phyloP scores from a whole-genome alignment of 2,797 vertebrate species.

The Graptemys geographica region DNA sequence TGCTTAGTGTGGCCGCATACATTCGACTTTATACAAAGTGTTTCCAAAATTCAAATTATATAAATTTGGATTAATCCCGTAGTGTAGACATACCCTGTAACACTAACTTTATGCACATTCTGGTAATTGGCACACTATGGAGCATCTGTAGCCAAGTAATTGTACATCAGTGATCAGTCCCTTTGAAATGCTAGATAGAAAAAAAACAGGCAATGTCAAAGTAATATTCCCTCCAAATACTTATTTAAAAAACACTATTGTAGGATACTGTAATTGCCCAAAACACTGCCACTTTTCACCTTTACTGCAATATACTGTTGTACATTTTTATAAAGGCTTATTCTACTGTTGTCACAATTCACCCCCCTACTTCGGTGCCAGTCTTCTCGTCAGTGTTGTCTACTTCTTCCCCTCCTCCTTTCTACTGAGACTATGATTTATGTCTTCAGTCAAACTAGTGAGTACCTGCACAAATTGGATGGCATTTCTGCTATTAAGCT shows the following conservation, averaged over 20 bases:
- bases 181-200: not conserved
- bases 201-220: not conserved
- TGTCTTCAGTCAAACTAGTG: not conserved
- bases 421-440: conserved; percentile 18
- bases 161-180: not conserved
- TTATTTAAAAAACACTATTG: not conserved
- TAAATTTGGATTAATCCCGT: too few relatives aligned
- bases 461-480: not conserved
- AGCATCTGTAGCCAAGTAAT: not conserved
- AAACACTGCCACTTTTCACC: not conserved
- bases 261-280: not conserved
- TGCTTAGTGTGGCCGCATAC: too few relatives aligned
- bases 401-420: not conserved
- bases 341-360: not conserved
- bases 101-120: not conserved
- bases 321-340: not conserved
- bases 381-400: not conserved
- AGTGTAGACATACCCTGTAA: not conserved
- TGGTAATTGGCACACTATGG: not conserved
- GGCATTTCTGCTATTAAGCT: conserved; percentile 31
- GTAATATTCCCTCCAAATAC: not conserved
- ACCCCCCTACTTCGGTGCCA: not conserved
- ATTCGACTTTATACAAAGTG: too few relatives aligned
- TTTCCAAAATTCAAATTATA: too few relatives aligned
- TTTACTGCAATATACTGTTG: not conserved